Evolutionary conservation across 2,797 vertebrate species (phyloP), one percentile per base, ranked within the genome.

Genomic region (Helostoma temminkii): DNA sequence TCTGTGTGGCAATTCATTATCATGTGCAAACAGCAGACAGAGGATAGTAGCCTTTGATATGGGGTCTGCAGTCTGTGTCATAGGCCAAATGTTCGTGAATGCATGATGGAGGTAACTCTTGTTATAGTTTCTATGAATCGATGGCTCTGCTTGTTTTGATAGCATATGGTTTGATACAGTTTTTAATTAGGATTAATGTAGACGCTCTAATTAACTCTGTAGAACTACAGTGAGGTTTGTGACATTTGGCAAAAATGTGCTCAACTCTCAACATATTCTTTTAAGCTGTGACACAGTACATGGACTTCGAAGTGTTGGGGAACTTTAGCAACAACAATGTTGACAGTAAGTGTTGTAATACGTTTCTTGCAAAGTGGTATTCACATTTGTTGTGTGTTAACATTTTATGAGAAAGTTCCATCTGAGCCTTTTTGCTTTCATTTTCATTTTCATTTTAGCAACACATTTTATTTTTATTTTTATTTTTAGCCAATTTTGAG

Each of bases 71-170:
- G 82, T 61, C 77, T 60, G 9, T 68, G 67, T 63, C 62, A 74
- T 53, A 65, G 42, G 78, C 74, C 81, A 82, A 78, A 62, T 84
- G 63, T 76, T 72, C 78, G 61, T 81, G 81, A 86, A 75, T 78
- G 79, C 71, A 77, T 70, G 71, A 90, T 90, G 87, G 74, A 90
- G 88, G 88, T 89, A 91, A 90, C 79, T 71, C 69, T 55, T 82
- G 39, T 82, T 85, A 55, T 39, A 55, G 67, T 60, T 72, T 85
- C 54, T 80, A 59, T 72, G 19, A 58, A 57, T 36, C 16, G 45
- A 48, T 68, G 25, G 54, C 25, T 72, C 63, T 61, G 41, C 62
- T 71, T 79, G 19, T 50, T 59, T 71, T 48, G 18, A 22, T 47
- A 41, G 9, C 24, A 6, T 54, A 39, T 25, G 64, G 19, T 48